Percentiles rank a stretch among this genome's conserved stretches.
Evolutionary conservation across 1,140 invertebrate species (phyloP).

Genomic region (Hylaeus volcanicus): DNA sequence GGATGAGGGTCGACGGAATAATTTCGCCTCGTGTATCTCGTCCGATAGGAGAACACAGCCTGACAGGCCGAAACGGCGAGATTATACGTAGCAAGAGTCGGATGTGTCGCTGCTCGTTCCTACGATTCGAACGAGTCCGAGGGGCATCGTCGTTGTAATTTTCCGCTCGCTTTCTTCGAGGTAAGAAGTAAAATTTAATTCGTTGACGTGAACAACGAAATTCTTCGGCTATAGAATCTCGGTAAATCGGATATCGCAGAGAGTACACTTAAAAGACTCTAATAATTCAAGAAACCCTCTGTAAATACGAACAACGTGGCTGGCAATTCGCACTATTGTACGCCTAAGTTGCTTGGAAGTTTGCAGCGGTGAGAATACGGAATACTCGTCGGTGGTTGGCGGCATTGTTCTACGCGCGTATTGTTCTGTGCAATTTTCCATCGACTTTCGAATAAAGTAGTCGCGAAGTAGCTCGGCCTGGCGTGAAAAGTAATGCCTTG

Average conservation of each 20-base stretch:
- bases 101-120: constrained; percentile 8
- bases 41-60: constrained; percentile 12
- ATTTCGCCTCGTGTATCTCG: constrained; percentile 23
- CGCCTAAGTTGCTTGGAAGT: background rate
- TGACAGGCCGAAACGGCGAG: background rate
- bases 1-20: constrained; percentile 6
- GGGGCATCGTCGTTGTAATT: background rate
- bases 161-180: background rate
- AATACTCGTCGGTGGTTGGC: constrained; percentile 2
- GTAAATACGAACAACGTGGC: background rate
- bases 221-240: background rate
- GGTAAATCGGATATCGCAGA: too few species aligned
- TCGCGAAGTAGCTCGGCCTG: constrained; percentile 8
- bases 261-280: background rate
- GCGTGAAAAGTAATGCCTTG: background rate
- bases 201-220: too few species aligned
- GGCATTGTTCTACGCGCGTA: constrained; percentile 15
- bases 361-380: constrained; percentile 6
- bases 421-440: constrained; percentile 19
- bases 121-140: background rate
- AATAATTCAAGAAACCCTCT: background rate
- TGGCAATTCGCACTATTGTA: background rate
- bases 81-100: constrained; percentile 23
- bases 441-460: constrained; percentile 28
- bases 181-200: too few species aligned